A percentile compares a stretch with the other conserved stretches of the same genome.
These are phyloP conservation scores for Psittacula cyanocephala DNA, from an alignment of 2,113 vertebrate genomes.

Conservation along the genomic window DNA sequence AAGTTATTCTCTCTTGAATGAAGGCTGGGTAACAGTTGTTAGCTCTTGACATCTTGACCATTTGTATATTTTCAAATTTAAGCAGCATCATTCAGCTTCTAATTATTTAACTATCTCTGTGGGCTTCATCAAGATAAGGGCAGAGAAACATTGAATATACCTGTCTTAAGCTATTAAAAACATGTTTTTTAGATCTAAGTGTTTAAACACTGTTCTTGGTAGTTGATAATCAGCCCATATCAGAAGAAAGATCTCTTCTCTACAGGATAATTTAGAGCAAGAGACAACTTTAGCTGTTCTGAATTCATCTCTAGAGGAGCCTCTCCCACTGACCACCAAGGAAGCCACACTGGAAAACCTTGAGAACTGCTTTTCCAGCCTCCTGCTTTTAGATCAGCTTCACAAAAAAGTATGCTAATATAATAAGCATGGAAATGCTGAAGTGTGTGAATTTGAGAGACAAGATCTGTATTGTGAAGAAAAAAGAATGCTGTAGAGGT, in stretches of 20 bases:
- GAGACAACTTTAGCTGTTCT: neutral
- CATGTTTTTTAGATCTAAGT: neutral
- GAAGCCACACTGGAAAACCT: neutral
- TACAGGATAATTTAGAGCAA: neutral
- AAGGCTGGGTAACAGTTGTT: neutral
- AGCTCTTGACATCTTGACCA: neutral
- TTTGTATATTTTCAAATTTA: conserved; percentile 20
- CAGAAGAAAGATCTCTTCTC: neutral
- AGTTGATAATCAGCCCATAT: neutral
- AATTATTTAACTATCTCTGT: neutral
- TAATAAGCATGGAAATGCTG: neutral
- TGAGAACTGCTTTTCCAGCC: neutral
- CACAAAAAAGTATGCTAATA: neutral
- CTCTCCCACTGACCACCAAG: neutral
- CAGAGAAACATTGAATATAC: neutral
- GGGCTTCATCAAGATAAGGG: neutral
- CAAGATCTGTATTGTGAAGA: neutral
- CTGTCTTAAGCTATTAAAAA: neutral
- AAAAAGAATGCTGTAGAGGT: neutral
- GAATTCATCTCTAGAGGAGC: neutral
- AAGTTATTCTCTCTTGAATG: neutral
- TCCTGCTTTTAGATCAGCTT: neutral
- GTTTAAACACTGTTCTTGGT: neutral
- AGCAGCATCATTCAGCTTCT: neutral
- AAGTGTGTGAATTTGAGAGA: neutral